Percentiles rank a stretch among this genome's conserved stretches.
These are phyloP conservation scores for Aegotheles bennettii DNA, from an alignment of 2,113 vertebrate genomes.

Conservation along the genomic window DNA sequence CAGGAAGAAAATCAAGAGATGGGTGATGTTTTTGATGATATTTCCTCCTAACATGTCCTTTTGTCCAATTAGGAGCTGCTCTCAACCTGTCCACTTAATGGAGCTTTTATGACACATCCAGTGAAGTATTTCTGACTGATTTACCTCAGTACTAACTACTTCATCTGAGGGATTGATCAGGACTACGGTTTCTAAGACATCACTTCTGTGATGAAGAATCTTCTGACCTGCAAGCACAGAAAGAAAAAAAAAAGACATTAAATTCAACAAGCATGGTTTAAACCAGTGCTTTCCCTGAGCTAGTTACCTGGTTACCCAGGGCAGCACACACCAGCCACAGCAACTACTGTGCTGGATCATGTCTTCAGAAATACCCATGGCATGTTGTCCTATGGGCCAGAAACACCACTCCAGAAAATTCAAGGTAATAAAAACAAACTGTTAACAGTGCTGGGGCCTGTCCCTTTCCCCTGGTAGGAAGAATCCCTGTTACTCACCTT, in stretches of 20 bases:
- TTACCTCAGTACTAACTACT: conserved; percentile 93
- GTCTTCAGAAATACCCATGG: not conserved
- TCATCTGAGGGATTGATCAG: conserved; percentile 97
- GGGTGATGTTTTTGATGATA: not conserved
- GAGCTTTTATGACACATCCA: not conserved
- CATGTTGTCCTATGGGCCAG: not conserved
- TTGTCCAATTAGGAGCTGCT: not conserved
- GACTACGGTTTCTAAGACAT: conserved; percentile 92
- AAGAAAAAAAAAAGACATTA: not conserved
- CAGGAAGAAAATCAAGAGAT: not conserved
- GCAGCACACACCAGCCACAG: not conserved
- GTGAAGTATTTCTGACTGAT: not conserved
- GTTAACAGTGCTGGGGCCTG: not conserved
- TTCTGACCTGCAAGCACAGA: conserved; percentile 85
- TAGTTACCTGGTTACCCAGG: not conserved
- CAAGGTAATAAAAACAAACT: not conserved
- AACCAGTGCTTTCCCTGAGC: not conserved
- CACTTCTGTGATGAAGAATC: conserved; percentile 96
- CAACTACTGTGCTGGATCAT: not conserved
- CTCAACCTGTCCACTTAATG: not conserved
- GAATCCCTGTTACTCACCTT: not conserved
- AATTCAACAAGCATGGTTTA: not conserved
- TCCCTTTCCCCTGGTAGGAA: not conserved
- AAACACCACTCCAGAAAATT: not conserved
- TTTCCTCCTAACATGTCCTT: not conserved